Percentiles rank a stretch among this genome's conserved stretches.
Evolutionary conservation across 2,113 vertebrate species (phyloP).

Genomic region (Silurus glanis): DNA sequence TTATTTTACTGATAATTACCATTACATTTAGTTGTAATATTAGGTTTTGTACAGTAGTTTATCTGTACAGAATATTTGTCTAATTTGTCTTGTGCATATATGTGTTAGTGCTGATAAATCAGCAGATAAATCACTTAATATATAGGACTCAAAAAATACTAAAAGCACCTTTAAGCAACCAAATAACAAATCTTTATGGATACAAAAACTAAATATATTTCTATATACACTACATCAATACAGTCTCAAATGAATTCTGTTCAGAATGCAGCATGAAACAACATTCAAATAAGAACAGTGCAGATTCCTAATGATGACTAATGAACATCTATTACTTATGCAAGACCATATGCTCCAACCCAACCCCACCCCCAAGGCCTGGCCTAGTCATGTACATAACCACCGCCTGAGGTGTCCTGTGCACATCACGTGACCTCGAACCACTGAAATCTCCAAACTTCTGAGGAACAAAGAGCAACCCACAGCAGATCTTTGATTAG

Average conservation of each 20-base stretch:
- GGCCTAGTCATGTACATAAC: background rate
- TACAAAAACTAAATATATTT: background rate
- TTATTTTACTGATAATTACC: background rate
- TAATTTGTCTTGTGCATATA: no score
- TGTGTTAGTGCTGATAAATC: no score
- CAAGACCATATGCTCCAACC: conserved; percentile 4
- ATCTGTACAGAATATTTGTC: no score
- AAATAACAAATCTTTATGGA: background rate
- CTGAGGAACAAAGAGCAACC: background rate
- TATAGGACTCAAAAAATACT: no score
- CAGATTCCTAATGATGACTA: background rate
- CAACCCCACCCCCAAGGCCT: background rate
- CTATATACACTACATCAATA: background rate
- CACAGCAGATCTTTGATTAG: background rate
- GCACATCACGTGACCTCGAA: background rate
- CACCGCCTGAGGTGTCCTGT: background rate
- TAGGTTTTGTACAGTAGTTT: background rate
- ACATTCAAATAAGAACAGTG: background rate
- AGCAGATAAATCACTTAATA: no score
- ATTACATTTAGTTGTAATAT: background rate
- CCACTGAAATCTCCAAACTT: background rate
- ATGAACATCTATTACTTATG: background rate
- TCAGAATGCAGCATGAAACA: background rate
- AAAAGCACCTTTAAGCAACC: background rate
- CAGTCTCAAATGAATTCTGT: background rate